Conservation (phyloP, 1,140 invertebrate species). For the Episyrphus balteatus region DNA sequence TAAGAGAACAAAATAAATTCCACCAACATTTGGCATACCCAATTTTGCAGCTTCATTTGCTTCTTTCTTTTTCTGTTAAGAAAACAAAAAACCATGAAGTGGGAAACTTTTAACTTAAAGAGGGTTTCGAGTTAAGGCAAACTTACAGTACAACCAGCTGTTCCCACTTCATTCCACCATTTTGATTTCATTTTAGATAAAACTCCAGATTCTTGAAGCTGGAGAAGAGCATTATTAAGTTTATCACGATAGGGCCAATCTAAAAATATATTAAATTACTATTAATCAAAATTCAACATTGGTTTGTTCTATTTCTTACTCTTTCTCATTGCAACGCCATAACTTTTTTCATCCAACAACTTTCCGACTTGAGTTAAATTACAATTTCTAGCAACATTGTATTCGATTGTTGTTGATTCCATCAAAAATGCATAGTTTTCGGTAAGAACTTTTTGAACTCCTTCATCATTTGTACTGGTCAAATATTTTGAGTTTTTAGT, state of each 20-base stretch:
- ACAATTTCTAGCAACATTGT: slow-evolving; percentile 68
- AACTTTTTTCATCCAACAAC: slow-evolving; percentile 73
- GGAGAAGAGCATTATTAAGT: slow-evolving; percentile 63
- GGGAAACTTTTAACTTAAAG: too few relatives aligned
- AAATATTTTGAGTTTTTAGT: slow-evolving; percentile 52
- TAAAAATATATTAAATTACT: slow-evolving; percentile 22
- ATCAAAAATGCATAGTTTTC: slow-evolving; percentile 75
- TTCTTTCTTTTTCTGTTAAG: slow-evolving; percentile 14
- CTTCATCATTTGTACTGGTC: slow-evolving; percentile 57
- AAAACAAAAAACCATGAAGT: too few relatives aligned
- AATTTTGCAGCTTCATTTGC: slow-evolving; percentile 23
- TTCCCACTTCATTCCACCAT: slow-evolving; percentile 85
- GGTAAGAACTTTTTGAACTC: slow-evolving; percentile 51
- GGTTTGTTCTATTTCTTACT: too few relatives aligned
- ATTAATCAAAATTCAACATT: too few relatives aligned
- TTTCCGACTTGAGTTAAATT: slow-evolving; percentile 68
- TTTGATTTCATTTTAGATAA: slow-evolving; percentile 70
- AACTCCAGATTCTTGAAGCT: slow-evolving; percentile 68
- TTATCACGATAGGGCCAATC: slow-evolving; percentile 62
- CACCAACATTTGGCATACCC: slow-evolving; percentile 51
- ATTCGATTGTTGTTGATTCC: slow-evolving; percentile 82
- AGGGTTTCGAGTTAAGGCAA: slow-evolving; percentile 14
- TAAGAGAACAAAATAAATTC: slow-evolving; percentile 57
- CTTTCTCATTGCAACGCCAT: slow-evolving; percentile 78
- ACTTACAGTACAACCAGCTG: slow-evolving; percentile 56